Conservation (phyloP, 2,113 vertebrate genomes). For the Aviceda subcristata region DNA sequence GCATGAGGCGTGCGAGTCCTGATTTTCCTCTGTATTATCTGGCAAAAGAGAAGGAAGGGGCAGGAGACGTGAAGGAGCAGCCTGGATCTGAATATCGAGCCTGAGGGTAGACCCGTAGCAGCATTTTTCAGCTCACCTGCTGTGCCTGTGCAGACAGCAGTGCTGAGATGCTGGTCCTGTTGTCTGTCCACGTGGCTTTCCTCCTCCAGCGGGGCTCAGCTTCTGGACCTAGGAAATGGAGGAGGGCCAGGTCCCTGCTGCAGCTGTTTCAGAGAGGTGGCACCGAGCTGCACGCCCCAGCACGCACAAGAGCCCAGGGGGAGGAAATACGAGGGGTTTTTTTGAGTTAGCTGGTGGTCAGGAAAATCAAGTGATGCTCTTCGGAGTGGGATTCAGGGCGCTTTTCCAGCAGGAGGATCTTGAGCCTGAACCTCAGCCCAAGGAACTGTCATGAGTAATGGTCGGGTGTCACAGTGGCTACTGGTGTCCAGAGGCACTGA, state of each 20-base stretch:
- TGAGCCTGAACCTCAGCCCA: background rate
- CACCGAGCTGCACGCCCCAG: background rate
- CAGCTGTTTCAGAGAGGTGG: background rate
- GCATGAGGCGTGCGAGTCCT: background rate
- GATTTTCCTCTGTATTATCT: background rate
- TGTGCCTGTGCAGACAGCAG: background rate
- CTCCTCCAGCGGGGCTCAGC: rapidly evolving
- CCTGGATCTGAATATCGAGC: background rate
- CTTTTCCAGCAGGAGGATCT: background rate
- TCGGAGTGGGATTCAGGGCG: background rate
- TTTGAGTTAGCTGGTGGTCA: background rate
- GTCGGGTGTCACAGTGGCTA: background rate
- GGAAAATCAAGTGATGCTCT: background rate
- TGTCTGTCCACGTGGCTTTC: background rate
- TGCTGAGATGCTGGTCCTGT: background rate
- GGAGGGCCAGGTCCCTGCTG: background rate
- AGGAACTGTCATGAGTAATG: background rate
- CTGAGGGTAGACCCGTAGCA: background rate
- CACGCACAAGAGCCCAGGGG: background rate
- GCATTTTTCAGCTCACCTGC: background rate
- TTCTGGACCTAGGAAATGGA: background rate
- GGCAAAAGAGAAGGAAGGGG: background rate
- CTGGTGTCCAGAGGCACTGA: background rate
- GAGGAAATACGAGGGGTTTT: background rate
- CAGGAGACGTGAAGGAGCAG: background rate